A percentile compares a stretch with the other conserved stretches of the same genome.
Evolutionary conservation across 2,797 vertebrate species (phyloP).

Genomic region (Iguana delicatissima): DNA sequence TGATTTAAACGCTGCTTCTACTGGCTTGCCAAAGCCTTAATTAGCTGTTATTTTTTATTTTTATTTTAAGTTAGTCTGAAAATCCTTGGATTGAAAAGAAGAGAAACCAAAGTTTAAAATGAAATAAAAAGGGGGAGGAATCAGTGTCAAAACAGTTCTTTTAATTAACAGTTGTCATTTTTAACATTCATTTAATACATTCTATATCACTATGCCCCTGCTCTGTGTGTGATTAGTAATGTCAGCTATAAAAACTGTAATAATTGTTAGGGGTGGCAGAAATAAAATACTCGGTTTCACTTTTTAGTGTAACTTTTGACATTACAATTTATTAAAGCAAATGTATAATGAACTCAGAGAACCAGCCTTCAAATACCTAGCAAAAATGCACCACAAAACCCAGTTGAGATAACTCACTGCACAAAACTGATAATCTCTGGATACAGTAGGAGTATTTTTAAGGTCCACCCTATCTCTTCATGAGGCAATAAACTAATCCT

Average conservation of each 20-base stretch:
- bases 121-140: neutral
- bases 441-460: neutral
- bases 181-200: neutral
- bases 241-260: neutral
- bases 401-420: neutral
- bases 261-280: neutral
- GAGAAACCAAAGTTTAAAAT: neutral
- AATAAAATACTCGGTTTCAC: neutral
- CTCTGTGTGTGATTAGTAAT: neutral
- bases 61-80: neutral
- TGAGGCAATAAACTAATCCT: neutral
- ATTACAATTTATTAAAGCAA: conserved; percentile 19
- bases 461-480: neutral
- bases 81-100: neutral
- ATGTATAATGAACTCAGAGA: neutral
- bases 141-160: neutral
- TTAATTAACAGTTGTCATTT: neutral
- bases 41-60: neutral
- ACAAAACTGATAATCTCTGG: neutral
- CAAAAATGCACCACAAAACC: neutral
- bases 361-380: neutral
- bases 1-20: neutral
- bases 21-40: neutral
- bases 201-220: neutral
- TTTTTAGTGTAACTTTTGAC: neutral